Conservation (phyloP, 2,888 invertebrate species). For the Archaeoteleia sp. region DNA sequence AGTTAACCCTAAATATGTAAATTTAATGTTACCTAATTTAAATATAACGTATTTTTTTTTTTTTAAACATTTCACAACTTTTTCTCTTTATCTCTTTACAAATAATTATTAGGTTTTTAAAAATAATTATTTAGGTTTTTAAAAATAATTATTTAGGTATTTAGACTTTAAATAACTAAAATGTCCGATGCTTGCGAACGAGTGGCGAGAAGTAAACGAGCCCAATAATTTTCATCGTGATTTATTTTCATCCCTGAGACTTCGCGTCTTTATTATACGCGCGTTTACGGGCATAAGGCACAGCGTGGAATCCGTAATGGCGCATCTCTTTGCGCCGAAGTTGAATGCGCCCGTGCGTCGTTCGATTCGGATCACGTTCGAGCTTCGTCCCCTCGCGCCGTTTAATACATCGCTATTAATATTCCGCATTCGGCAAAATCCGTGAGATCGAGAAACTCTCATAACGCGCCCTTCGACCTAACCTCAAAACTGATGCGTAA, state of each 20-base stretch:
- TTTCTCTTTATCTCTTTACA: too few relatives aligned
- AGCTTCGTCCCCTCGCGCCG: constrained; percentile 3
- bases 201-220: constrained; percentile 26
- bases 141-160: constrained; percentile 13
- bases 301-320: constrained; percentile 12
- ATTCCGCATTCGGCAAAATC: constrained; percentile 11
- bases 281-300: background rate
- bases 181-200: constrained; percentile 18
- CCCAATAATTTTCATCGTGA: constrained; percentile 36
- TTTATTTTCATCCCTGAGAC: constrained; percentile 37
- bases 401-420: constrained; percentile 26
- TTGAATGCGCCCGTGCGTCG: constrained; percentile 4
- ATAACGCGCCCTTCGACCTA: too few relatives aligned
- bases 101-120: too few relatives aligned
- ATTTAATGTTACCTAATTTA: too few relatives aligned
- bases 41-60: too few relatives aligned
- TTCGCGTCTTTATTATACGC: constrained; percentile 18
- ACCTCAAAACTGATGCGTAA: too few relatives aligned
- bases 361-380: constrained; percentile 27
- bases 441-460: constrained; percentile 30
- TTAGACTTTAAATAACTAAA: constrained; percentile 27
- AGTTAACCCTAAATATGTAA: constrained; percentile 14
- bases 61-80: too few relatives aligned
- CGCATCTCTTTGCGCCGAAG: constrained; percentile 6
- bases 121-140: constrained; percentile 3